A percentile compares a stretch with the other conserved stretches of the same genome.
phyloP scores from a whole-genome alignment of 2,888 invertebrate genomes.

The Petrolisthes manimaculis region DNA sequence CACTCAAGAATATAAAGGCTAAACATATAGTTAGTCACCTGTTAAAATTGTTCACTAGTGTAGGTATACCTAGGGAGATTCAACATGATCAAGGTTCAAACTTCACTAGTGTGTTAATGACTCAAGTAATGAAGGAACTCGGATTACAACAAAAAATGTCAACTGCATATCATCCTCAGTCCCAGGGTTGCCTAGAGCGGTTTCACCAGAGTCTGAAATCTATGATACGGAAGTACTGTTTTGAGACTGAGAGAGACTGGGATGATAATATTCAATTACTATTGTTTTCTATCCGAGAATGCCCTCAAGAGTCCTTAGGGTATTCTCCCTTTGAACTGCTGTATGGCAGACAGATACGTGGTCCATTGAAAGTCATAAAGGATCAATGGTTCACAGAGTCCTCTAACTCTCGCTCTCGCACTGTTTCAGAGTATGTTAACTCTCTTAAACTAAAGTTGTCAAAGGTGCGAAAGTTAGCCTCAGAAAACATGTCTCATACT shows the following conservation, averaged over 20 bases:
- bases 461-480: constrained; percentile 20
- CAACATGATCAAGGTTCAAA: constrained; percentile 20
- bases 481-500: background rate
- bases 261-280: background rate
- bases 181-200: constrained; percentile 22
- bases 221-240: constrained; percentile 13
- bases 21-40: background rate
- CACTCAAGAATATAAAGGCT: background rate
- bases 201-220: constrained; percentile 22
- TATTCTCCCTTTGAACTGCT: constrained; percentile 17
- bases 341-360: background rate
- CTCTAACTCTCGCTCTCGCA: background rate
- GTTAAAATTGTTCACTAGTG: background rate
- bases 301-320: constrained; percentile 18
- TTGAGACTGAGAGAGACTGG: background rate
- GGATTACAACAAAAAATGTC: background rate
- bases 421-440: background rate
- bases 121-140: background rate
- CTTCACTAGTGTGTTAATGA: background rate
- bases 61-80: constrained; percentile 5
- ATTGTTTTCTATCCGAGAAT: constrained; percentile 5
- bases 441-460: background rate
- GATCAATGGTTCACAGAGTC: background rate
- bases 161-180: background rate
- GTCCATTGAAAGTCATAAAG: constrained; percentile 3